phyloP scores from a whole-genome alignment of 2,888 invertebrate species.

The Junonia oenone region DNA sequence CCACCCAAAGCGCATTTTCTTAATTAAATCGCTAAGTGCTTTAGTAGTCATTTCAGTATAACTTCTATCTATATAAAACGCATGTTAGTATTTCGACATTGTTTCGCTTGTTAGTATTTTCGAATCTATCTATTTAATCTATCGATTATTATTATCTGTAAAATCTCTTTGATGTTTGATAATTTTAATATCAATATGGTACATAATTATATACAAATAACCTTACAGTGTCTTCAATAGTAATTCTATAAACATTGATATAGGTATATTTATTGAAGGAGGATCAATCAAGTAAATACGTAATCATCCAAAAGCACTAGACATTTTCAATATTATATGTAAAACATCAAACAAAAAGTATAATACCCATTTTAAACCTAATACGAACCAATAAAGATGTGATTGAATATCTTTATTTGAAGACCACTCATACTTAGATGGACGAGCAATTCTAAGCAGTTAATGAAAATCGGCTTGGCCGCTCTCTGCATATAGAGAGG shows the following conservation, averaged over 20 bases:
- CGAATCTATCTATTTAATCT: too few relatives aligned
- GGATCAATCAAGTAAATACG: too few relatives aligned
- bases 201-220: too few relatives aligned
- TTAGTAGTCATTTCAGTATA: constrained; percentile 35
- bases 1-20: constrained; percentile 43
- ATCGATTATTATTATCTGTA: too few relatives aligned
- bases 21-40: constrained; percentile 43
- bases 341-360: not conserved
- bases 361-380: not conserved
- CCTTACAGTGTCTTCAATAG: too few relatives aligned
- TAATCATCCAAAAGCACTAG: too few relatives aligned
- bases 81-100: constrained; percentile 8
- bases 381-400: not conserved
- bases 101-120: too few relatives aligned
- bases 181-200: too few relatives aligned
- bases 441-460: constrained; percentile 46
- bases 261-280: too few relatives aligned
- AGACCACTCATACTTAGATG: constrained; percentile 47
- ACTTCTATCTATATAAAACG: constrained; percentile 12
- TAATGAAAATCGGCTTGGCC: constrained; percentile 67
- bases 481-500: constrained; percentile 71
- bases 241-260: too few relatives aligned
- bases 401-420: constrained; percentile 17
- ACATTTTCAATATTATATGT: too few relatives aligned
- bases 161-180: too few relatives aligned